Evolutionary conservation across 2,797 vertebrate genomes (phyloP), one percentile per base, ranked within the genome.

Genomic region (Nasua narica): DNA sequence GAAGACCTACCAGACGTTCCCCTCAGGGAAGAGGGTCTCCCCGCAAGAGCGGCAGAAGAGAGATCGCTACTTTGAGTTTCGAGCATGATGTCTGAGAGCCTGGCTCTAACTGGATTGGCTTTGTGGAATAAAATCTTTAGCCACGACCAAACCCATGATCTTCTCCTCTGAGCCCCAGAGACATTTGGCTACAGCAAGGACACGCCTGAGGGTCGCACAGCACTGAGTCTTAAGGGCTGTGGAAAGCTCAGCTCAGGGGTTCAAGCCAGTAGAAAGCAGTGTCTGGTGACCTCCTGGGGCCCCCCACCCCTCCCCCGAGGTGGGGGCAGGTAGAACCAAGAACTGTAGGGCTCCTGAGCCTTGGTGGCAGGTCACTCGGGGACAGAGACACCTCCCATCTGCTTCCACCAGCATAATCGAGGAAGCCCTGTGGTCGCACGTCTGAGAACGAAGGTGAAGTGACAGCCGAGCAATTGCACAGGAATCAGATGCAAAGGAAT

Each of bases 1-100:
- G 58, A 72, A 11, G 87, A 97, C 92, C 40, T 96, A 93, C 85
- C 98, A 98, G 98, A 98, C 88, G 6, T 98, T 96, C 70, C 98
- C 98, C 0, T 98, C 97, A 0, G 98, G 98, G 6, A 98, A 98
- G 89, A 98, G 96, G 67, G 98, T 98, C 77, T 93, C 94, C 19
- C 0, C 96, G 4, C 91, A 92, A 3, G 98, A 98, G 46, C 97
- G 98, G 46, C 65, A 93, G 43, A 85, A 3, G 74, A 67, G 93
- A 50, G 98, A 98, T 72, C 65, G 48, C 91, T 98, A 94, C 91
- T 98, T 98, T 0, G 97, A 98, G 54, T 97, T 79, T 87, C 69
- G 98, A 92, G 97, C 96, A 0, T 98, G 87, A 93, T 0, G 0
- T 35, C 0, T 0, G 48, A 40, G 23, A 65, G 58, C 48, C 9